Percentiles rank a stretch among this genome's conserved stretches.
These are phyloP conservation scores for Acanthurus leucopareius DNA, from an alignment of 2,797 vertebrate species.

Conservation along the genomic window DNA sequence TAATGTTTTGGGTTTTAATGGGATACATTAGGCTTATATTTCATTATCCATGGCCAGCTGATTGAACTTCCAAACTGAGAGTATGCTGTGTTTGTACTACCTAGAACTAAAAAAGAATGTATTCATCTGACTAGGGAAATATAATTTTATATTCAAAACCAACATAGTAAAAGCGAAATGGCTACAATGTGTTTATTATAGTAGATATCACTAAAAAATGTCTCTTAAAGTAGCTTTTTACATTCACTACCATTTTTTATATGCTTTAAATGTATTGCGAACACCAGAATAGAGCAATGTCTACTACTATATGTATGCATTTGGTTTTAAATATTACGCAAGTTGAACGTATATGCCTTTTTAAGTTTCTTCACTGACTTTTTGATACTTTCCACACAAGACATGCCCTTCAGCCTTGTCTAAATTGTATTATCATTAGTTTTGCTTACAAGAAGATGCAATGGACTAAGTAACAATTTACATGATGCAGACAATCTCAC, in stretches of 20 bases:
- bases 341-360: too few relatives aligned
- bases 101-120: not conserved
- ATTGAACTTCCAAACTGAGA: slow-evolving; percentile 11
- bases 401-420: not conserved
- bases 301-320: not conserved
- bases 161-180: not conserved
- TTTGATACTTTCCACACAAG: not conserved
- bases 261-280: not conserved
- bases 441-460: not conserved
- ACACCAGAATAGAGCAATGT: not conserved
- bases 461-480: not conserved
- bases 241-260: not conserved
- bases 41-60: slow-evolving; percentile 21
- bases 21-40: slow-evolving; percentile 5
- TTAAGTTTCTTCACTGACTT: not conserved
- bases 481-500: not conserved
- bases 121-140: not conserved
- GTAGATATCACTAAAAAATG: not conserved
- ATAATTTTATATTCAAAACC: not conserved
- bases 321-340: not conserved
- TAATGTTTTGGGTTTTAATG: slow-evolving; percentile 10
- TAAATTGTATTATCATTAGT: not conserved
- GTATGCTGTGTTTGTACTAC: not conserved
- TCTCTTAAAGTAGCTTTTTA: not conserved
- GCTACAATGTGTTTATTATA: not conserved